Conservation (phyloP, 1,140 invertebrate species). For the Ctenoplectra terminalis region DNA sequence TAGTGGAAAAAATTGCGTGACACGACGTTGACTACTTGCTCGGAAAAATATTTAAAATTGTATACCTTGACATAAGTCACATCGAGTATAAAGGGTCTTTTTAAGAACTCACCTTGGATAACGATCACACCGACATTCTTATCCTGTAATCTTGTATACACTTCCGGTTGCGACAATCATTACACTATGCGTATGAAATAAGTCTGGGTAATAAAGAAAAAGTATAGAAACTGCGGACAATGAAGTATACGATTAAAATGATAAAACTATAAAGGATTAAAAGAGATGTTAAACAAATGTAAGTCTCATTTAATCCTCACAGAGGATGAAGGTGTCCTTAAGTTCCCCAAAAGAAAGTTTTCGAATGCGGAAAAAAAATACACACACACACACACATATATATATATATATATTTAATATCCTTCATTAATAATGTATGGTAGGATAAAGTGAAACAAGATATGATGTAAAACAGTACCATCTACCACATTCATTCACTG, state of each 20-base stretch:
- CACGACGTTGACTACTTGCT: background rate
- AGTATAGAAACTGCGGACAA: background rate
- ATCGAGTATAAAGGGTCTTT: background rate
- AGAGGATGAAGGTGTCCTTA: too few relatives aligned
- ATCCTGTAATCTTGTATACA: slow-evolving; percentile 45
- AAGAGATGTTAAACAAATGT: too few relatives aligned
- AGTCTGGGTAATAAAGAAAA: slow-evolving; percentile 24
- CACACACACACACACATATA: too few relatives aligned
- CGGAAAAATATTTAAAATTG: background rate
- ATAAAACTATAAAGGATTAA: background rate
- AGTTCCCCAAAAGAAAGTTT: too few relatives aligned
- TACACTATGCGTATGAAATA: slow-evolving; percentile 40
- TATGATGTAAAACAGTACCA: too few relatives aligned
- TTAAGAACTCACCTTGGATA: slow-evolving; percentile 35
- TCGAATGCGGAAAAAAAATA: too few relatives aligned
- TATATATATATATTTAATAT: too few relatives aligned
- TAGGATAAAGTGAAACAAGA: too few relatives aligned
- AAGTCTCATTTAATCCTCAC: too few relatives aligned
- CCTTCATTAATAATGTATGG: too few relatives aligned
- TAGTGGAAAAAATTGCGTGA: background rate
- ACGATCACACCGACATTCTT: slow-evolving; percentile 16
- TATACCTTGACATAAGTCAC: background rate
- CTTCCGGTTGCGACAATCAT: slow-evolving; percentile 57
- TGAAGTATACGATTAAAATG: background rate
- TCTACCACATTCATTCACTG: too few relatives aligned